Evolutionary conservation across 64 coral and sea anemone species (phyloP).

Genomic region (Actinia tenebrosa): DNA sequence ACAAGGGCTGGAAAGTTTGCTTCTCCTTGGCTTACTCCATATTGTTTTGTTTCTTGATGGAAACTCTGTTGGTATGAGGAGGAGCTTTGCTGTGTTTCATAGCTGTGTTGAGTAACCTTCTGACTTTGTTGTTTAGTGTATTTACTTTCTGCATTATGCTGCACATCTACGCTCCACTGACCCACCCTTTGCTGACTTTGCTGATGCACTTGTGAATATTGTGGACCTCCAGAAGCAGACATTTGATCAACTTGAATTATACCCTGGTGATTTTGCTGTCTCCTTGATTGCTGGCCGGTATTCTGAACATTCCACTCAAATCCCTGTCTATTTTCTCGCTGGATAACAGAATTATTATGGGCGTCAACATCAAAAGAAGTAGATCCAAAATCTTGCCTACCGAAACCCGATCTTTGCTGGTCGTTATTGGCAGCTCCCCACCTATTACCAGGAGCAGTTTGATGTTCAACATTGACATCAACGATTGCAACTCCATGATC

Average conservation of each 20-base stretch:
- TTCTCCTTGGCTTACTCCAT: not conserved
- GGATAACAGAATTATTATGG: not conserved
- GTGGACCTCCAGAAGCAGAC: not conserved
- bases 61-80: conserved; percentile 16
- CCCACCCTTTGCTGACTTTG: not conserved
- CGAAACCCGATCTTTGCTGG: not conserved
- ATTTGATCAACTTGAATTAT: too few relatives aligned
- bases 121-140: not conserved
- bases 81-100: conserved; percentile 1
- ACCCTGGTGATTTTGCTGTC: too few relatives aligned
- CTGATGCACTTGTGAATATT: not conserved
- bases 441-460: not conserved
- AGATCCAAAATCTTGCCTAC: not conserved
- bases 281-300: too few relatives aligned
- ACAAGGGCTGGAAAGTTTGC: not conserved
- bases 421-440: not conserved
- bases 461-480: not conserved
- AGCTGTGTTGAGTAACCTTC: not conserved
- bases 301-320: too few relatives aligned
- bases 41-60: not conserved
- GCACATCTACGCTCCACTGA: not conserved
- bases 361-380: not conserved
- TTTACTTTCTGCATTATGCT: not conserved
- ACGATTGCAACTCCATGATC: not conserved
- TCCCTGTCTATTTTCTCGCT: too few relatives aligned